Conservation (phyloP, 2,113 vertebrate genomes). For the Hydrochoerus hydrochaeris region DNA sequence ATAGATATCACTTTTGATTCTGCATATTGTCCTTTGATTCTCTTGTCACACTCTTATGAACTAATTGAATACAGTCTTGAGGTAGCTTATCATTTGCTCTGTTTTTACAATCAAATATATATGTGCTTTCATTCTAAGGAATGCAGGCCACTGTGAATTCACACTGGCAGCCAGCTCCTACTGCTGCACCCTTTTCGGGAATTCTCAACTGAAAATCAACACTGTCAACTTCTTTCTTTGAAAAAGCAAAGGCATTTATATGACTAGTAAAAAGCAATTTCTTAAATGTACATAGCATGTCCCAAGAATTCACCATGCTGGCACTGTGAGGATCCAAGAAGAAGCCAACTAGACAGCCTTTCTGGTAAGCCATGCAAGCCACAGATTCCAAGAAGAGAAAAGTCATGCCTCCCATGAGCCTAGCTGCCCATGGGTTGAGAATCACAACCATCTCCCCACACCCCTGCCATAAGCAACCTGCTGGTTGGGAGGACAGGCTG, state of each 20-base stretch:
- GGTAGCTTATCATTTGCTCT: neutral
- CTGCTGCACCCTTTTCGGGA: neutral
- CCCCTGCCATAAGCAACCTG: too few species aligned
- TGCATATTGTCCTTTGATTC: neutral
- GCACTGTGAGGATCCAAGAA: too few species aligned
- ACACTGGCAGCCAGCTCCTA: neutral
- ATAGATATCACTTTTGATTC: neutral
- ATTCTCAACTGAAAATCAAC: too few species aligned
- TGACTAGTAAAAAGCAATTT: neutral
- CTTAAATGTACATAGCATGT: neutral
- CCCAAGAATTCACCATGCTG: too few species aligned
- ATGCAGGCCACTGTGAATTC: neutral
- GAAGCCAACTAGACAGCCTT: too few species aligned
- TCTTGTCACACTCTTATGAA: neutral
- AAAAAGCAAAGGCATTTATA: neutral
- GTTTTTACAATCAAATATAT: neutral
- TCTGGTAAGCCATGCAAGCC: too few species aligned
- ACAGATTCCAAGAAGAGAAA: too few species aligned
- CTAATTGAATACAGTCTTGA: neutral
- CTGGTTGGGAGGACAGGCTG: too few species aligned
- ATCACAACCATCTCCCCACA: too few species aligned
- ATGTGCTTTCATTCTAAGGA: neutral
- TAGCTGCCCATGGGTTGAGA: too few species aligned
- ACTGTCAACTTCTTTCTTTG: too few species aligned
- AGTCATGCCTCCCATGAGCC: too few species aligned